Percentiles rank a stretch among this genome's conserved stretches.
Evolutionary conservation across 1,140 invertebrate genomes (phyloP).

Genomic region (Bombus consobrinus): DNA sequence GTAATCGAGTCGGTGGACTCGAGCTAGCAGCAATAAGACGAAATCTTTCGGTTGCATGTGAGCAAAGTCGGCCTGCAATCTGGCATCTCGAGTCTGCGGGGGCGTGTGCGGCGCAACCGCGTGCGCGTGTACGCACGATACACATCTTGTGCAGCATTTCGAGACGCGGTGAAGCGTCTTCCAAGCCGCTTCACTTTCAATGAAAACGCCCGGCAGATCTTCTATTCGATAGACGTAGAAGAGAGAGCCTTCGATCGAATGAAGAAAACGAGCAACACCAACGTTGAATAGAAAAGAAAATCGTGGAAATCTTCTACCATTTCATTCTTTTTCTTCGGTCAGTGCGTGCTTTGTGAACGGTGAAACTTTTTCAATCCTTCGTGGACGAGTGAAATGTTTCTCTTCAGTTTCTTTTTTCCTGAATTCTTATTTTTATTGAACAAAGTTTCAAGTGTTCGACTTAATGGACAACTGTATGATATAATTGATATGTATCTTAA

Average conservation of each 20-base stretch:
- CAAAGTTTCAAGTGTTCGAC: too few species aligned
- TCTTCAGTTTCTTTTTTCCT: too few species aligned
- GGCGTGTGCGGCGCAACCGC: constrained; percentile 71
- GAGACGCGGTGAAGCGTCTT: constrained; percentile 33
- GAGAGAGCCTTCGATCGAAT: background rate
- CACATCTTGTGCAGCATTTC: constrained; percentile 64
- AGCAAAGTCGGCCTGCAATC: constrained; percentile 64
- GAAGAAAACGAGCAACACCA: background rate
- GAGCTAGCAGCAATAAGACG: constrained; percentile 40
- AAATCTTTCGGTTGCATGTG: constrained; percentile 53
- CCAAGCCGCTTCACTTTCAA: constrained; percentile 38
- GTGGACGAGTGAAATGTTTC: too few species aligned
- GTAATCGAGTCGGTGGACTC: constrained; percentile 31
- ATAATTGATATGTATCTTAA: too few species aligned
- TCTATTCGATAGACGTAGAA: constrained; percentile 29
- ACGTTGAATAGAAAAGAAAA: background rate
- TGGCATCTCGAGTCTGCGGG: constrained; percentile 64
- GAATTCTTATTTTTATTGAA: too few species aligned
- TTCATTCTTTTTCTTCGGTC: too few species aligned
- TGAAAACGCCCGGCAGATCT: constrained; percentile 20
- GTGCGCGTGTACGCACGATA: constrained; percentile 59
- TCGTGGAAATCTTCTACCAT: background rate
- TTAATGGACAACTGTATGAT: too few species aligned
- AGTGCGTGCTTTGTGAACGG: too few species aligned
- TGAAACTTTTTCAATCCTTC: too few species aligned